These are phyloP conservation scores for Pterostichus niger DNA, from an alignment of 2,888 invertebrate genomes.

Conservation along the genomic window DNA sequence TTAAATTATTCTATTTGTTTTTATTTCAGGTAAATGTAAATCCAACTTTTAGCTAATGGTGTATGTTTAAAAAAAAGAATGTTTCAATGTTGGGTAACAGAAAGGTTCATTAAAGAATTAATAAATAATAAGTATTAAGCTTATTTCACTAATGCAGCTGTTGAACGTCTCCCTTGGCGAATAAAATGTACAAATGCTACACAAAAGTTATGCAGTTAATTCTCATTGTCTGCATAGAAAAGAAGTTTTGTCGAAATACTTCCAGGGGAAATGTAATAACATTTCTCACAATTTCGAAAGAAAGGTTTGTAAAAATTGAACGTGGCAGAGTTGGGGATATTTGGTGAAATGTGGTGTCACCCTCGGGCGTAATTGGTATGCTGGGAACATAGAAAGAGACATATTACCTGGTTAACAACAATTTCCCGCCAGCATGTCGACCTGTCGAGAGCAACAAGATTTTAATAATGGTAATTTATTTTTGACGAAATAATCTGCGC, in stretches of 20 bases:
- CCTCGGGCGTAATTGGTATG: background rate
- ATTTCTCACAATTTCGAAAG: slow-evolving; percentile 35
- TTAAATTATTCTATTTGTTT: background rate
- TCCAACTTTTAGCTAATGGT: background rate
- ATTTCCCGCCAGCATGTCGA: slow-evolving; percentile 56
- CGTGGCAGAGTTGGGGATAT: background rate
- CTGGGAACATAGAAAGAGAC: slow-evolving; percentile 16
- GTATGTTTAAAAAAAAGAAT: slow-evolving; percentile 15
- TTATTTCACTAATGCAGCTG: slow-evolving; percentile 26
- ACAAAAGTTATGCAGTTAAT: slow-evolving; percentile 42
- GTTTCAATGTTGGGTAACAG: background rate
- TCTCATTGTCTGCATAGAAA: slow-evolving; percentile 49
- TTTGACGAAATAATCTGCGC: slow-evolving; percentile 66
- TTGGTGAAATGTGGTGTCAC: slow-evolving; percentile 13
- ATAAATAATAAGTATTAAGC: slow-evolving; percentile 43
- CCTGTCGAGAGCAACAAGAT: slow-evolving; percentile 62
- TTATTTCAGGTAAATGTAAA: background rate
- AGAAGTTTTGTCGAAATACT: slow-evolving; percentile 13
- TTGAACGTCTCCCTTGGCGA: slow-evolving; percentile 28
- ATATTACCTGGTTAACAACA: slow-evolving; percentile 57
- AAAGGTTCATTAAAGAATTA: slow-evolving; percentile 31
- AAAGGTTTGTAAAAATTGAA: slow-evolving; percentile 19
- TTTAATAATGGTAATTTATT: slow-evolving; percentile 67
- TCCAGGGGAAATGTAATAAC: slow-evolving; percentile 29
- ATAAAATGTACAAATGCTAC: slow-evolving; percentile 12